A percentile compares a stretch with the other conserved stretches of the same genome.
Conservation (phyloP, 1,140 invertebrate species). For the Drosophila sturtevanti region DNA sequence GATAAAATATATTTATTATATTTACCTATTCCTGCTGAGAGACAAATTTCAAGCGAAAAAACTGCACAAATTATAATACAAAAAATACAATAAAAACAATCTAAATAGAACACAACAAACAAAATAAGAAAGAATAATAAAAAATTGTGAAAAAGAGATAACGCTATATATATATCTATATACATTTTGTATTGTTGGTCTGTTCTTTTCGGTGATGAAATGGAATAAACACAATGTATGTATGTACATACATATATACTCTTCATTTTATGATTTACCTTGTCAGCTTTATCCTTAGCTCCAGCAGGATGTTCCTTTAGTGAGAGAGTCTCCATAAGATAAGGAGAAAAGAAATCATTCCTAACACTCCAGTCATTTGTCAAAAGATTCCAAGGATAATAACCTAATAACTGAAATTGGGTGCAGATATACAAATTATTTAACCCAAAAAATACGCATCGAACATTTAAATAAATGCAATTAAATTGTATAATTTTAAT, state of each 20-base stretch:
- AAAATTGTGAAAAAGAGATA: slow-evolving; percentile 47
- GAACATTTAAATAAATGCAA: slow-evolving; percentile 30
- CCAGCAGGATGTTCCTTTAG: no score
- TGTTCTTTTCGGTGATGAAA: background rate
- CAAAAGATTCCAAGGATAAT: no score
- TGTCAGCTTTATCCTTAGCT: no score
- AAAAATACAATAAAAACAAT: slow-evolving; percentile 6
- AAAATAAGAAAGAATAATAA: slow-evolving; percentile 38
- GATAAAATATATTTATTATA: slow-evolving; percentile 57
- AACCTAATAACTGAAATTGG: no score
- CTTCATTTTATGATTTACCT: no score
- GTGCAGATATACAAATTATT: background rate
- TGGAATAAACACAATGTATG: no score
- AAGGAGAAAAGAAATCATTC: no score
- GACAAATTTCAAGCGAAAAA: slow-evolving; percentile 20
- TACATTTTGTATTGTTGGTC: no score
- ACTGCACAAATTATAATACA: slow-evolving; percentile 50
- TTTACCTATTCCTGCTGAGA: slow-evolving; percentile 39
- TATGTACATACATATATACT: no score
- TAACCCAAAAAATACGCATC: slow-evolving; percentile 16
- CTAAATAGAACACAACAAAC: background rate
- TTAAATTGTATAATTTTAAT: slow-evolving; percentile 71
- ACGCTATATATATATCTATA: background rate
- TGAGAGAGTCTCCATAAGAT: no score
- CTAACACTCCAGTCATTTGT: no score